Evolutionary conservation across 2,113 vertebrate species (phyloP), one percentile per base, ranked within the genome.

Genomic region (Neodontobutis hainanensis): DNA sequence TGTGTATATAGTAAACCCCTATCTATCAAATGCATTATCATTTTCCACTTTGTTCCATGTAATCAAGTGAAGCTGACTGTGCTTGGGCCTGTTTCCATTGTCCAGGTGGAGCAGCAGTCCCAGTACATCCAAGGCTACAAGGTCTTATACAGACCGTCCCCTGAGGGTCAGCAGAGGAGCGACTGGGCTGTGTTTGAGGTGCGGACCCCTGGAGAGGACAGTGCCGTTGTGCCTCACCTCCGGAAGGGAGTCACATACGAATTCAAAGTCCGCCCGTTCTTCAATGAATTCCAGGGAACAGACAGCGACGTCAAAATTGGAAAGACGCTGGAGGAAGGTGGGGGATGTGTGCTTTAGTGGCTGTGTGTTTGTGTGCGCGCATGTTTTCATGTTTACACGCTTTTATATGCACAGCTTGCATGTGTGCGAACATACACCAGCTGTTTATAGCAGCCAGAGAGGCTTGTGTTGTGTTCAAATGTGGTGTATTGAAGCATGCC

Each of bases 281-380:
- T 99, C 92, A 96, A 99, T 47, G 97, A 99, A 81, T 99, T 99
- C 92, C 96, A 97, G 90, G 97, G 97, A 80, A 95, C 96, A 34
- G 97, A 99, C 80, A 99, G 97, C 5, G 97, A 99, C 87, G 91
- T 98, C 61, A 98, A 97, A 88, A 94, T 95, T 82, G 96, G 93
- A 70, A 97, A 94, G 89, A 99, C 97, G 9, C 89, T 97, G 80
- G 97, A 99, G 89, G 97, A 99, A 97, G 97, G 97, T 93, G 92
- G 84, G 86, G 74, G 50, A 38, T 58, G 75, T 72, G 67, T 58
- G 42, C 8, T 57, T 40, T 60, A 61, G 58, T 7, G 68, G 32
- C 11, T 70, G 58, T 59, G 52, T 71, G 66, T 73, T 32, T 83
- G 76, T 65, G 65, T 82, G 72, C 68, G 32, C 48, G 63, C 73